Percentiles rank a stretch among this genome's conserved stretches.
phyloP scores from a whole-genome alignment of 64 coral and sea anemone species.

The Astreopora myriophthalma region DNA sequence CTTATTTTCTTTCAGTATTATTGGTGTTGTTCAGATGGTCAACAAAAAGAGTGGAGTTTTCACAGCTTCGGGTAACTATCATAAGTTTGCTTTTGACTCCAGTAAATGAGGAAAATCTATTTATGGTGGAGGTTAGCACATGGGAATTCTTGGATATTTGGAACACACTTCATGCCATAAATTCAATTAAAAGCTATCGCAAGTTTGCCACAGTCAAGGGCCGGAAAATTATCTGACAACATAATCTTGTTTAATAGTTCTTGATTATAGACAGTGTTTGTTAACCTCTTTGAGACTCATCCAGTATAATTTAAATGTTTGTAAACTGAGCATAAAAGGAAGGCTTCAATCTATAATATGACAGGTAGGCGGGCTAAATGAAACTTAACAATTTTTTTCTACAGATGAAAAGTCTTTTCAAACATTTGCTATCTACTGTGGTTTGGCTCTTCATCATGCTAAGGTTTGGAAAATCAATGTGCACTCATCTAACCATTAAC shows the following conservation, averaged over 20 bases:
- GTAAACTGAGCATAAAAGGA: neutral
- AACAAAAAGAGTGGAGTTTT: constrained; percentile 99
- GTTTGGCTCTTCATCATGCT: constrained; percentile 93
- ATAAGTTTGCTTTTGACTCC: neutral
- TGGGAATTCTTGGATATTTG: no score
- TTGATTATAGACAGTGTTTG: no score
- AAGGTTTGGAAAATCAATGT: constrained; percentile 63
- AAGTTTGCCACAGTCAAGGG: no score
- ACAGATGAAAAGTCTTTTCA: constrained; percentile 98
- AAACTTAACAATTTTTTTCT: neutral
- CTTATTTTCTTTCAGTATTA: constrained; percentile 70
- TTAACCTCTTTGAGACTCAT: no score
- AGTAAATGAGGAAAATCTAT: no score
- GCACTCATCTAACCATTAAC: neutral
- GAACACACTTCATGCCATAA: no score
- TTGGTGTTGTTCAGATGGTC: constrained; percentile 99
- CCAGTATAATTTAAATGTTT: neutral
- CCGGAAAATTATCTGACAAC: no score
- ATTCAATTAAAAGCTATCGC: no score
- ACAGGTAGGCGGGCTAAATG: neutral
- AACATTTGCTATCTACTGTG: constrained; percentile 99
- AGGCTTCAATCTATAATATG: neutral
- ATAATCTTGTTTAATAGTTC: no score
- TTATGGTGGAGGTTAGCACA: no score
- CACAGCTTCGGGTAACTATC: constrained; percentile 82